These are phyloP conservation scores for Entomyzon cyanotis DNA, from an alignment of 2,113 vertebrate genomes.

Conservation along the genomic window DNA sequence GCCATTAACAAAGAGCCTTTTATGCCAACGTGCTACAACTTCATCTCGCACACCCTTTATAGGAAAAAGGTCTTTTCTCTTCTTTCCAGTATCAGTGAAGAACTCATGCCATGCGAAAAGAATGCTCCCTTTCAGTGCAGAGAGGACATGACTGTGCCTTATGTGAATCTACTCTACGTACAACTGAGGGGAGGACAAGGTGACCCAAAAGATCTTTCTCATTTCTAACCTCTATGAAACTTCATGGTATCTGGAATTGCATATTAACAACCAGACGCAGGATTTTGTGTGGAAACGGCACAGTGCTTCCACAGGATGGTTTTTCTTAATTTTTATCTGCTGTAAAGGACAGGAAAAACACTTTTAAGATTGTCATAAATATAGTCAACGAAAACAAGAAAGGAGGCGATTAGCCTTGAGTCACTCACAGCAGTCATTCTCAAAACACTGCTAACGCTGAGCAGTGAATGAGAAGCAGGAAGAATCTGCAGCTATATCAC, in stretches of 20 bases:
- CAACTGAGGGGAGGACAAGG: background rate
- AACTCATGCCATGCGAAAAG: slow-evolving; percentile 11
- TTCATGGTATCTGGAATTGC: background rate
- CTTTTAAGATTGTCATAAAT: background rate
- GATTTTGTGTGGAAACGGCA: background rate
- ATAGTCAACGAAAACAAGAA: background rate
- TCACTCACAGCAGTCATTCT: background rate
- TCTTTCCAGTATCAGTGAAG: slow-evolving; percentile 37
- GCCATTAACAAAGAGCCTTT: slow-evolving; percentile 76
- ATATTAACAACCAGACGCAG: slow-evolving; percentile 2
- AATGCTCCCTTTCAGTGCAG: slow-evolving; percentile 41
- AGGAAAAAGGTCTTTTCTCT: slow-evolving; percentile 48
- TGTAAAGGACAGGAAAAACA: background rate
- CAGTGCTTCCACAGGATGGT: background rate
- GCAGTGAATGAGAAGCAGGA: background rate
- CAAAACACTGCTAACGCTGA: background rate
- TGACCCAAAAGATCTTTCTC: slow-evolving; percentile 21
- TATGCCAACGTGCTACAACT: slow-evolving; percentile 60
- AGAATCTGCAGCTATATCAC: background rate
- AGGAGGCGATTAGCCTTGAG: background rate
- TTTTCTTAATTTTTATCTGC: background rate
- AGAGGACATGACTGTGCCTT: slow-evolving; percentile 5
- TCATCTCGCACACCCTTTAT: slow-evolving; percentile 62
- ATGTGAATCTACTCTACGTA: slow-evolving; percentile 5
- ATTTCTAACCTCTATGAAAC: background rate